A percentile compares a stretch with the other conserved stretches of the same genome.
Conservation (phyloP, 2,797 vertebrate species). For the Rousettus madagascariensis region DNA sequence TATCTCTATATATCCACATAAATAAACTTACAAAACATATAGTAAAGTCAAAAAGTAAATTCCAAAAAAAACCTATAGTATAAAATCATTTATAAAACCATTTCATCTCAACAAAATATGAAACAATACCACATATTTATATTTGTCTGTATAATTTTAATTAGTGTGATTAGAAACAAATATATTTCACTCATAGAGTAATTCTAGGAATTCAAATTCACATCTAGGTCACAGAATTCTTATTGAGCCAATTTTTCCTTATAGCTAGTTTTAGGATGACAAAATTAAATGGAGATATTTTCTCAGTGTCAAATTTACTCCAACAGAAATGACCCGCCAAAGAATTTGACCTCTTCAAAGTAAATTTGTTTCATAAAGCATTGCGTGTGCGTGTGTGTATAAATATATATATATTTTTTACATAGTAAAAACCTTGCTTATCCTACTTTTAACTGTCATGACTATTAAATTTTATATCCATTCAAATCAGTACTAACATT, state of each 20-base stretch:
- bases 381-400: too few relatives aligned
- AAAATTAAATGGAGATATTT: neutral
- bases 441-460: neutral
- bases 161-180: neutral
- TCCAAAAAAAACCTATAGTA: neutral
- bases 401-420: neutral
- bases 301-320: neutral
- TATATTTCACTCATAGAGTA: neutral
- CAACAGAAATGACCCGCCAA: neutral
- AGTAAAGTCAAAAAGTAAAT: neutral
- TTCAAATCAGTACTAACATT: neutral
- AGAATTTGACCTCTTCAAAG: neutral
- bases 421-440: neutral
- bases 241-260: neutral
- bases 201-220: neutral
- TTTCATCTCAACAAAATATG: neutral
- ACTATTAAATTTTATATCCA: neutral
- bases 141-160: neutral
- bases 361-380: neutral
- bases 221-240: neutral
- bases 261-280: neutral
- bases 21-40: neutral
- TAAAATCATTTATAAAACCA: neutral
- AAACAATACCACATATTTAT: neutral
- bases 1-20: neutral